Conservation (phyloP, 30 jellyfish, hydroid and myxozoan species). For the Turritopsis dohrnii region DNA sequence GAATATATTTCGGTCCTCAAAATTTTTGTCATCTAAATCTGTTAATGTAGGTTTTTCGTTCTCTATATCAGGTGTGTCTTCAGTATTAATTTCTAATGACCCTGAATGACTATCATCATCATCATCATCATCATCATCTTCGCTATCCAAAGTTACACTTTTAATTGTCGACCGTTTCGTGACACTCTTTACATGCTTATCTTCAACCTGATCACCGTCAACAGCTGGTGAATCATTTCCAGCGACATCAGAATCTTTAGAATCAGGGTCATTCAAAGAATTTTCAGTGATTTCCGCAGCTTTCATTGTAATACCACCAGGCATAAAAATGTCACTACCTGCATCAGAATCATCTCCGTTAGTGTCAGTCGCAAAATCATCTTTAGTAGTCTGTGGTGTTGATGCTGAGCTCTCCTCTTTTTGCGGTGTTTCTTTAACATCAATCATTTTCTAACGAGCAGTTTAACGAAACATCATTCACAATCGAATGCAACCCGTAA, state of each 20-base stretch:
- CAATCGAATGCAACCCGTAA: not conserved
- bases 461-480: not conserved
- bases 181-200: not conserved
- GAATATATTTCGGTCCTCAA: slow-evolving; percentile 15
- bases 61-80: not conserved
- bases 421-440: not conserved
- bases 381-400: not conserved
- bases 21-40: not conserved
- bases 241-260: not conserved
- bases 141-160: not conserved
- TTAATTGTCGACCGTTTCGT: not conserved
- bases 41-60: not conserved
- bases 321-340: slow-evolving; percentile 36
- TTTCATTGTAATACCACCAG: slow-evolving; percentile 23
- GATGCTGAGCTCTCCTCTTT: not conserved
- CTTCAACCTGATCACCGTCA: not conserved
- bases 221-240: not conserved
- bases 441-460: not conserved
- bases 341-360: slow-evolving; percentile 27
- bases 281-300: slow-evolving; percentile 11
- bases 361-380: not conserved
- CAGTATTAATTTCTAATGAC: not conserved
- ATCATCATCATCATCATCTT: not conserved
- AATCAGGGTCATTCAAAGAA: not conserved
- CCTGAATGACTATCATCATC: slow-evolving; percentile 15